Base-by-base conservation (phyloP, 2,113 vertebrate genomes). In the Siniperca chuatsi region DNA sequence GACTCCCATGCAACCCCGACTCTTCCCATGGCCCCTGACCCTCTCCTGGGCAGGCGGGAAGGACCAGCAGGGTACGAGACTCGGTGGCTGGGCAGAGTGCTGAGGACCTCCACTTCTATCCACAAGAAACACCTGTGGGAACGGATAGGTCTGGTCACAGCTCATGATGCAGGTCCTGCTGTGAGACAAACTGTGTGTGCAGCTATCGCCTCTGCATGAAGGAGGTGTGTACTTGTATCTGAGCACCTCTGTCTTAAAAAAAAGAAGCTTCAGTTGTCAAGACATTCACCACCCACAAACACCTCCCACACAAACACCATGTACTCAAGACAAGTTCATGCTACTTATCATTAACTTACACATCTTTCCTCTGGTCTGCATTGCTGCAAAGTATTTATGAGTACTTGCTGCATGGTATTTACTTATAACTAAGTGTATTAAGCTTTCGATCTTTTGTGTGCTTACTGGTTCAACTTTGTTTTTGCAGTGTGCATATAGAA, bases 51-150 rank as follows among this genome's bases (percentile, higher is more conserved):
- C 65, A 1, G 86, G 83, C 0, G 88, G 88, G 50, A 86, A 90
- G 7, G 92, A 82, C 92, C 92, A 92, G 84, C 87, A 85, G 54
- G 94, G 93, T 0, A 91, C 61, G 0, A 89, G 82, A 4, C 2
- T 65, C 0, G 89, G 92, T 21, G 71, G 62, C 42, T 87, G 75
- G 8, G 1, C 46, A 0, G 84, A 37, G 9, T 46, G 18, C 18
- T 61, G 85, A 0, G 0, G 23, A 57, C 50, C 57, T 15, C 83
- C 86, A 0, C 76, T 77, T n/a, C 50, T 46, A 25, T 95, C 88
- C 84, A 94, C 92, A 0, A 89, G 67, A 55, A 92, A 93, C 65
- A 92, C 88, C 79, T 93, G 87, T 8, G 92, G 94, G 57, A 81
- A 78, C 0, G 93, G 92, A 40, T 91, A 87, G 46, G 6, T 89